phyloP scores from a whole-genome alignment of 2,888 invertebrate genomes.

The Perizoma affinitatum region DNA sequence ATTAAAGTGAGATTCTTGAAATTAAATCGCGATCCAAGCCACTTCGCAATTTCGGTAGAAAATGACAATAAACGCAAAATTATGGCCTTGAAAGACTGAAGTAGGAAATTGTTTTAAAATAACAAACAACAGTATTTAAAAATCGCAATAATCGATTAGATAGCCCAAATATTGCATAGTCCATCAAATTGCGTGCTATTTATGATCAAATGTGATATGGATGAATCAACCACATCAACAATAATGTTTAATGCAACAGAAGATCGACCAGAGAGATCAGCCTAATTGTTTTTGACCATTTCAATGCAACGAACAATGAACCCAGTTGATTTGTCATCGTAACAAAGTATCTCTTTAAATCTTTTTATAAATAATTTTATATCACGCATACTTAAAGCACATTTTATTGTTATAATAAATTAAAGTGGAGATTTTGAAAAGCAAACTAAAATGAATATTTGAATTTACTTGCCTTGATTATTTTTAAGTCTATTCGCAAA shows the following conservation, averaged over 20 bases:
- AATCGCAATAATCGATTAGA: too few relatives aligned
- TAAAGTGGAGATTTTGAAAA: conserved; percentile 36
- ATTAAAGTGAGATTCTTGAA: too few relatives aligned
- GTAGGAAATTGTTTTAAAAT: too few relatives aligned
- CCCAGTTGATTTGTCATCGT: conserved; percentile 34
- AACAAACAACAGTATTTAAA: too few relatives aligned
- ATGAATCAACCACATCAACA: conserved; percentile 11
- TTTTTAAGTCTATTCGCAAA: conserved; percentile 24
- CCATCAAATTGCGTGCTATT: too few relatives aligned
- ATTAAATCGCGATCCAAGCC: too few relatives aligned
- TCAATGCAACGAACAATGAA: conserved; percentile 41
- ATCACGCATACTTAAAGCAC: conserved; percentile 30
- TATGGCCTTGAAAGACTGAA: too few relatives aligned
- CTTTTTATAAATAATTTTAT: conserved; percentile 37
- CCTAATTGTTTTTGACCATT: conserved; percentile 33
- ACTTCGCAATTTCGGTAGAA: too few relatives aligned
- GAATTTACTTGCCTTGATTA: conserved; percentile 21
- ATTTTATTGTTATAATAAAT: conserved; percentile 40
- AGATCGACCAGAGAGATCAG: conserved; percentile 27
- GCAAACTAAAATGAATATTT: conserved; percentile 32
- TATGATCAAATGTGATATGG: background rate
- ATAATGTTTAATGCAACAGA: conserved; percentile 6
- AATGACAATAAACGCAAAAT: too few relatives aligned
- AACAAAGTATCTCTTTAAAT: conserved; percentile 36
- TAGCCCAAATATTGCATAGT: too few relatives aligned